Evolutionary conservation across 2,797 vertebrate species (phyloP).

Genomic region (Phoebastria nigripes): DNA sequence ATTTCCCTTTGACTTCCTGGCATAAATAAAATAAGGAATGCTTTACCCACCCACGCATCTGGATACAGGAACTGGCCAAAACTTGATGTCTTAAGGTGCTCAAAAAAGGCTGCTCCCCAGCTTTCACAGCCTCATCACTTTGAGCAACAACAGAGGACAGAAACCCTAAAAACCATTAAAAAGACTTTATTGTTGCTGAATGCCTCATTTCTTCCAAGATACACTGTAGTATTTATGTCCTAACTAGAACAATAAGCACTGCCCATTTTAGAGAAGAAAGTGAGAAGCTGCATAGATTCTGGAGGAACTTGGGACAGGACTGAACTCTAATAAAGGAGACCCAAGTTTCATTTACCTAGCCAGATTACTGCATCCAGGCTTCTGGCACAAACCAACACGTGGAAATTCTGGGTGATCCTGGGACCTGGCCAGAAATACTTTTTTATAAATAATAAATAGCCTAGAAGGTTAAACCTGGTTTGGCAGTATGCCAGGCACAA

Average conservation of each 20-base stretch:
- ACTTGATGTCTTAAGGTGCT: background rate
- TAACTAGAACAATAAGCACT: background rate
- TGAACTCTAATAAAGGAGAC: background rate
- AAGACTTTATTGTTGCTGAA: background rate
- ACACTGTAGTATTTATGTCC: background rate
- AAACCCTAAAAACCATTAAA: background rate
- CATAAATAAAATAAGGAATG: background rate
- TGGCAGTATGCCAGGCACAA: background rate
- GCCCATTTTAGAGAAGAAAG: background rate
- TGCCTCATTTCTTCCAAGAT: background rate
- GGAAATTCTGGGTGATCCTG: background rate
- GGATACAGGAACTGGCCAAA: background rate
- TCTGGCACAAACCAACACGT: background rate
- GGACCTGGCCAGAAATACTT: background rate
- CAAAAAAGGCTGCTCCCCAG: background rate
- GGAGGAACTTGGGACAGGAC: background rate
- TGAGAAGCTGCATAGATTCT: background rate
- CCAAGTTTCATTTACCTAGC: background rate
- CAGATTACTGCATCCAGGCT: background rate
- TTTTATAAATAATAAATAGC: background rate
- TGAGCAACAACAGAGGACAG: background rate
- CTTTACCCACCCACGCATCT: background rate
- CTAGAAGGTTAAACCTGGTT: background rate
- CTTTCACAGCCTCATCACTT: background rate
- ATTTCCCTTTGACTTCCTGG: background rate